These are phyloP conservation scores for Macrochelys suwanniensis DNA, from an alignment of 2,797 vertebrate species.

Conservation along the genomic window DNA sequence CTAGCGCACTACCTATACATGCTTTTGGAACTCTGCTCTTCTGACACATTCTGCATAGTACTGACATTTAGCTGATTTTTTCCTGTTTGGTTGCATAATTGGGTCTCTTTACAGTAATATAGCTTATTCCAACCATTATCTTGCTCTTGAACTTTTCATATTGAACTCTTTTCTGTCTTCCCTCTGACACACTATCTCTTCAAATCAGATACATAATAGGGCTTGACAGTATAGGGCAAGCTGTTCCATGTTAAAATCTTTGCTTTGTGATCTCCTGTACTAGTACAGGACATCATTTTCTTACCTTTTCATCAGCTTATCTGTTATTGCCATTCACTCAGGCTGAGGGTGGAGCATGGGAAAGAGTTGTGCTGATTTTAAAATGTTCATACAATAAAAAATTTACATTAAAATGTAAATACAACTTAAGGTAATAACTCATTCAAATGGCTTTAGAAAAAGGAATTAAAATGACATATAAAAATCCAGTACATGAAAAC, in stretches of 20 bases:
- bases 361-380: background rate
- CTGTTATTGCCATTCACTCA: background rate
- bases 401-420: accelerated
- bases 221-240: background rate
- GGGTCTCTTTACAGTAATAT: background rate
- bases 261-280: background rate
- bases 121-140: background rate
- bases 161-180: background rate
- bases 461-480: background rate
- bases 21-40: background rate
- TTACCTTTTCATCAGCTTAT: background rate
- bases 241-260: background rate
- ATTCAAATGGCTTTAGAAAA: background rate
- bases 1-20: background rate
- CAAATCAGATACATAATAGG: background rate
- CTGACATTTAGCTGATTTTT: background rate
- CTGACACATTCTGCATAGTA: background rate
- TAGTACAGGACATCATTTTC: background rate
- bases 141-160: background rate
- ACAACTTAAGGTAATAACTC: background rate
- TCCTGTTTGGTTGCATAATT: conserved; percentile 10
- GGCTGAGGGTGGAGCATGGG: background rate
- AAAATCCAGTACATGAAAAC: background rate
- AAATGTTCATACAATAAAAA: background rate
- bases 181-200: background rate